These are phyloP conservation scores for Dinocampus coccinellae DNA, from an alignment of 2,888 invertebrate genomes.

Conservation along the genomic window DNA sequence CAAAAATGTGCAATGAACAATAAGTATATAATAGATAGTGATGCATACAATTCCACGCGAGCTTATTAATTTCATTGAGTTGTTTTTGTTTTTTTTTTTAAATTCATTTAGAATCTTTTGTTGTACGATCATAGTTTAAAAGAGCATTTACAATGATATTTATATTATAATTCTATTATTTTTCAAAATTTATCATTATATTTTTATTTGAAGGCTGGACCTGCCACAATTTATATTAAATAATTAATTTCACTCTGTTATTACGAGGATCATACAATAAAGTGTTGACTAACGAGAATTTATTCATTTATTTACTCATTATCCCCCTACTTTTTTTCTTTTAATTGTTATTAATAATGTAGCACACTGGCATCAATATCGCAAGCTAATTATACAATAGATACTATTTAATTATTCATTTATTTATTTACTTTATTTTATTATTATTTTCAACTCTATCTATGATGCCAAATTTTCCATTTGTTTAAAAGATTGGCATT, in stretches of 20 bases:
- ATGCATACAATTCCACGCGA: too few relatives aligned
- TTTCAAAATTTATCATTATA: neutral
- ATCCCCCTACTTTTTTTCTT: neutral
- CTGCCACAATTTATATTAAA: neutral
- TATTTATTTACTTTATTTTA: slow-evolving; percentile 19
- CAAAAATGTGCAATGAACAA: too few relatives aligned
- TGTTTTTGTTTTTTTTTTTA: neutral
- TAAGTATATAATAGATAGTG: too few relatives aligned
- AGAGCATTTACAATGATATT: neutral
- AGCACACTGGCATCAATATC: neutral
- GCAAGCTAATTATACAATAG: slow-evolving; percentile 21
- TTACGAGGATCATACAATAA: neutral
- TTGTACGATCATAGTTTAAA: neutral
- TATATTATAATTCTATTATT: neutral
- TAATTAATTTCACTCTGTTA: neutral
- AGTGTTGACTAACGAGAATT: neutral
- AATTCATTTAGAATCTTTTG: neutral
- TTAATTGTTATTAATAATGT: neutral
- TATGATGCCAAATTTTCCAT: slow-evolving; percentile 36
- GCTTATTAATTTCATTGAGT: too few relatives aligned
- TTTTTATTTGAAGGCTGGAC: neutral
- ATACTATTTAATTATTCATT: slow-evolving; percentile 14
- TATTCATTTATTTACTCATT: neutral
- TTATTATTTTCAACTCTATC: slow-evolving; percentile 34
- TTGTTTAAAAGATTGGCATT: slow-evolving; percentile 28